Conservation (phyloP, 2,888 invertebrate species). For the Thecocarcelia acutangulata region DNA sequence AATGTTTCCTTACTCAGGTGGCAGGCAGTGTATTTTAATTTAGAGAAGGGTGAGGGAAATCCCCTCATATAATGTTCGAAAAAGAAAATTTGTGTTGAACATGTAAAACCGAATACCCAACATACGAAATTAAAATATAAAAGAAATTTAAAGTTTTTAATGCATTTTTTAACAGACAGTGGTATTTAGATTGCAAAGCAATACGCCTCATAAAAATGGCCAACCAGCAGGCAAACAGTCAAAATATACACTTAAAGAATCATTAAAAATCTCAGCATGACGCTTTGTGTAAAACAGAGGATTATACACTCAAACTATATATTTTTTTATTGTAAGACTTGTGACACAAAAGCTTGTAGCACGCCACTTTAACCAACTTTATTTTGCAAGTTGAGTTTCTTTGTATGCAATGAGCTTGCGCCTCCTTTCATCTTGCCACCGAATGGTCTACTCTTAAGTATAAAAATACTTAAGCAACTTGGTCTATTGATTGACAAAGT, state of each 20-base stretch:
- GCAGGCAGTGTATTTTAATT: too few species aligned
- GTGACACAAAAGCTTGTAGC: slow-evolving; percentile 29
- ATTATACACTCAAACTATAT: slow-evolving; percentile 38
- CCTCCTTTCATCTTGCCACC: background rate
- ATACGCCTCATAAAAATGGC: slow-evolving; percentile 24
- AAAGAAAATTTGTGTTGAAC: background rate
- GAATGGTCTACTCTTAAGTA: slow-evolving; percentile 18
- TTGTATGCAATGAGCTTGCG: too few species aligned
- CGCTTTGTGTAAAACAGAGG: slow-evolving; percentile 45
- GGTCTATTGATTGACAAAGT: slow-evolving; percentile 65
- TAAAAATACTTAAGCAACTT: slow-evolving; percentile 33
- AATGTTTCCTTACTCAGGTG: too few species aligned
- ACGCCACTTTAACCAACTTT: slow-evolving; percentile 12
- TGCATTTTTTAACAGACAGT: slow-evolving; percentile 52
- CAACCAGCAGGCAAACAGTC: slow-evolving; percentile 14
- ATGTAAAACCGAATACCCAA: too few species aligned
- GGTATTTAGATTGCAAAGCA: background rate
- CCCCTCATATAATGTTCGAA: too few species aligned
- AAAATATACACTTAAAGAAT: slow-evolving; percentile 51
- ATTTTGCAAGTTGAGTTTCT: too few species aligned
- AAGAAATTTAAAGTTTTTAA: slow-evolving; percentile 24
- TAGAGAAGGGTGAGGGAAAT: too few species aligned
- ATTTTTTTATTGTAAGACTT: slow-evolving; percentile 17
- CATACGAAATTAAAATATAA: slow-evolving; percentile 23
- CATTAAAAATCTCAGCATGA: slow-evolving; percentile 65